Base-by-base conservation (phyloP, 2,888 invertebrate species). In the Ceriagrion tenellum region DNA sequence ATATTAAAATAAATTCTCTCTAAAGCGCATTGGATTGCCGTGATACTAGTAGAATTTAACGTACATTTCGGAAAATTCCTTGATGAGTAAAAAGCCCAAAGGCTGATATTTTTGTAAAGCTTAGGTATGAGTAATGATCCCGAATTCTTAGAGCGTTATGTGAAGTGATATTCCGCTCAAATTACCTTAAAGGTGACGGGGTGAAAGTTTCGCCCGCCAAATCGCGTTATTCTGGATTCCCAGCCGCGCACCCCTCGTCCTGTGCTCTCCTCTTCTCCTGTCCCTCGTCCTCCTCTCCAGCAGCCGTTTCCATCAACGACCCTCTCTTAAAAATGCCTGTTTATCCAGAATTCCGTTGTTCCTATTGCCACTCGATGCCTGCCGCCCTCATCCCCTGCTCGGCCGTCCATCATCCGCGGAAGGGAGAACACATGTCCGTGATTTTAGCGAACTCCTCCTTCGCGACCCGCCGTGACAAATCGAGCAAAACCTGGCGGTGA, bases 401-500 rank as follows among this genome's bases (percentile, higher is more conserved):
- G 63, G 55, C 63, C 74, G 95, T 95, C 95, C 95, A 95, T 95
- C 95, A 95, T 95, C 95, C 95, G 95, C 95, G 74, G 81, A 81
- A 59, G 81, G 35, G 81, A 93, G 95, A 95, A 95, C 95, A 95
- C 95, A 95, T 95, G 95, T 95, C 95, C 90, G 90, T 95, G 95
- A 95, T 95, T 95, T 95, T 95, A 95, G 63, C 95, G 89, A 89
- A 89, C 55, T 81, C 95, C 95, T 91, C 95, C 95, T 95, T 88
- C 95, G 55, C 95, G 95, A 74, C 93, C 74, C 95, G 95, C 69
- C 95, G 95, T 95, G 95, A 96, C 96, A 96, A 96, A 96, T 96
- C 95, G 95, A 95, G 95, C 96, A 96, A 96, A 96, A 96, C 95
- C 96, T 96, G 95, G 95, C 91, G 88, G 95, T 96, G 96, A 96